phyloP scores from a whole-genome alignment of 2,888 invertebrate genomes.

The Incurvaria masculella region DNA sequence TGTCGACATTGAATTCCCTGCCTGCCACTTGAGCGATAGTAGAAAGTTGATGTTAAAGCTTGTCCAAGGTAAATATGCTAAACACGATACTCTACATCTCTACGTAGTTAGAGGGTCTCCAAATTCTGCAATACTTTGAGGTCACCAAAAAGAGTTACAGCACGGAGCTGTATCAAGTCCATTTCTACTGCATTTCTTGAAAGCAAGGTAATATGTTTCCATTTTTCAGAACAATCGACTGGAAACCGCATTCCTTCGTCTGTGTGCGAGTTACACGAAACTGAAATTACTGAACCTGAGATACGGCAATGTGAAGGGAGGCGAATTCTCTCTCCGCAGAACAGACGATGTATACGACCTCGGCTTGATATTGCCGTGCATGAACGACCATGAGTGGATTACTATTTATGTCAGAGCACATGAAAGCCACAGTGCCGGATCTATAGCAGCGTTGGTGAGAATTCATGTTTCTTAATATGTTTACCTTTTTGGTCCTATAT shows the following conservation, averaged over 20 bases:
- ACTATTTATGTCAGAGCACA: conserved; percentile 23
- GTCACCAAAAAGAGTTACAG: no score
- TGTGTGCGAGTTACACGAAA: conserved; percentile 32
- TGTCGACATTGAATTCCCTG: no score
- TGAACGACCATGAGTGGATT: conserved; percentile 33
- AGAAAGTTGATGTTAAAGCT: no score
- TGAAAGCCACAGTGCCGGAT: conserved; percentile 22
- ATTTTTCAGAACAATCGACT: conserved; percentile 35
- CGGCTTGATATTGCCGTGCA: conserved; percentile 31
- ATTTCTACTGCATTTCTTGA: background rate
- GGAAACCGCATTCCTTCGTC: conserved; percentile 28
- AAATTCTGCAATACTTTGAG: no score
- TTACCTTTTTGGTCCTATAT: no score
- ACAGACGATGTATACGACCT: conserved; percentile 28
- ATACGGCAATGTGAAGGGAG: conserved; percentile 33
- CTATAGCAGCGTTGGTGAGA: conserved; percentile 31
- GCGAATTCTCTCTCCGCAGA: conserved; percentile 10
- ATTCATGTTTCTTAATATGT: conserved; percentile 1
- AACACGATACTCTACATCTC: no score
- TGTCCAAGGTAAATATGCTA: no score
- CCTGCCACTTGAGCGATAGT: no score
- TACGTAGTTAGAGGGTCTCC: no score
- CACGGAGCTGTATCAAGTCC: no score
- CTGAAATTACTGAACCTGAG: conserved; percentile 40
- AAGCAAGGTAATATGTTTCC: background rate